Base-by-base conservation (phyloP, 2,888 invertebrate species). In the Drosophila neotestacea region DNA sequence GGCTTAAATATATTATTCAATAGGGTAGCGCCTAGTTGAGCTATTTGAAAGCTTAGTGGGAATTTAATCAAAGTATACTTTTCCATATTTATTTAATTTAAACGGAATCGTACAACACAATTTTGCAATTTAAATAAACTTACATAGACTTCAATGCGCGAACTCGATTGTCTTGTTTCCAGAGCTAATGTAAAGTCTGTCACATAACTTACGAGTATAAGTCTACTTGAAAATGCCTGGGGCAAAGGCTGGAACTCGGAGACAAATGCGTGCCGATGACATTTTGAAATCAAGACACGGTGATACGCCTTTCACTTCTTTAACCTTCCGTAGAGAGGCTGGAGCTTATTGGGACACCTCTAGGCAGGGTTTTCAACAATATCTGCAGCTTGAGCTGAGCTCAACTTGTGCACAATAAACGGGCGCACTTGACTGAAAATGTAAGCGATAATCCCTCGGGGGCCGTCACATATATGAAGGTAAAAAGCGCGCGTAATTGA, bases 361-460 rank as follows among this genome's bases (percentile, higher is more conserved):
- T 2, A 30, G 55, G 69, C 39, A 38, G 27, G 41, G 50, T 48
- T 47, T 50, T 46, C 51, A 50, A 42, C 70, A 74, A 77, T 77
- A 77, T 77, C 78, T 61, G 67, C 66, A 54, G 64, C 75, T 59
- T 56, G 44, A 70, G 54, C 68, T 52, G 67, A 69, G 68, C 73
- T 55, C 63, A 67, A 80, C 81, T 68, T 79, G 70, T 47, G 69
- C 74, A 81, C 88, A 88, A 85, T 87, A 81, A 87, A 75, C 78
- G 41, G 76, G 63, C 74, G 71, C 78, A 89, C 79, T 85, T 82
- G 80, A 85, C 86, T 80, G 69, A 77, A 64, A 81, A 81, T 87
- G 81, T 89, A 79, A 81, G 88, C 89, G 80, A 83, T 80, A 89
- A 85, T 89, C 83, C 88, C 85, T 52, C 39, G 51, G 79, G 74